Evolutionary conservation across 2,113 vertebrate species (phyloP), one percentile per base, ranked within the genome.

Genomic region (Gobio gobio): DNA sequence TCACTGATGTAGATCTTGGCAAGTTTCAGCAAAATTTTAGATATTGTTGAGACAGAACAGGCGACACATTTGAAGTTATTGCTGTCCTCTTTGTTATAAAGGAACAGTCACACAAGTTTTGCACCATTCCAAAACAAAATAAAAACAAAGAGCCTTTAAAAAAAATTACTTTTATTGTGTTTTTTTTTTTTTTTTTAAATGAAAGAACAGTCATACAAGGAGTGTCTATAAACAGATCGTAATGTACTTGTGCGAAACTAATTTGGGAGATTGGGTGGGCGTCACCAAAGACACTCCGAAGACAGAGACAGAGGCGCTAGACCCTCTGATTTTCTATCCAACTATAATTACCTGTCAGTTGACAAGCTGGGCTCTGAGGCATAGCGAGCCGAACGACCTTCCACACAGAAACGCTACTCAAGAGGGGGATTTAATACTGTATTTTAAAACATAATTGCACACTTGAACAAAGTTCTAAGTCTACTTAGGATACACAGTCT

Each of bases 341-440:
- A 68, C 45, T 82, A 51, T 68, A 82, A 82, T 68, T 29, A 82
- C 79, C 61, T 82, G 18, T 51, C 63, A 68, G 26, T 82, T 68
- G 61, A 81, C 61, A 36, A 81, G 78, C 78, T 56, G 54, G 33
- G 33, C 56, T 63, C 22, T 63, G 58, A 63, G n/a, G 77, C 36
- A 45, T 43, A 79, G 45, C 58, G 58, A 56, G 26, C 10, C 84
- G 36, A 51, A 61, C 2, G 83, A 85, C 89, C 88, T 88, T 87
- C 84, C 79, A 13, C 77, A 61, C 6, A 45, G 22, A 79, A 79
- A 59, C 14, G 29, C 51, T 78, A 47, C 13, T 14, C n/a, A 29
- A 29, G 16, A 78, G 29, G 51, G 49, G 56, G 49, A 78, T 36
- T 78, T 78, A 78, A 78, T 36, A 56, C 26, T 58, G 20, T 58